These are phyloP conservation scores for Phenacoccus solenopsis DNA, from an alignment of 1,140 invertebrate species.

Conservation along the genomic window DNA sequence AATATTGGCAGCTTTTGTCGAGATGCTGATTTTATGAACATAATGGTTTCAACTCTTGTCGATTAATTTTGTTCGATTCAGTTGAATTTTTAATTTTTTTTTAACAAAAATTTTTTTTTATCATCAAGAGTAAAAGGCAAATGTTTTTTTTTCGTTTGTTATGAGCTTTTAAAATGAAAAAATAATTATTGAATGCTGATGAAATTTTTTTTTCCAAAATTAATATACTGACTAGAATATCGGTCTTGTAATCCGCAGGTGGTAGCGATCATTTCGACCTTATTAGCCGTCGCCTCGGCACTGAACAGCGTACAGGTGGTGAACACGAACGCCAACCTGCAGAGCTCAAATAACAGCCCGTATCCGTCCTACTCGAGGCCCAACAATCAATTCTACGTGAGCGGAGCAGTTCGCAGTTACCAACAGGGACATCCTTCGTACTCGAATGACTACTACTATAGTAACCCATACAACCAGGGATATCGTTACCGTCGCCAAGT, in stretches of 20 bases:
- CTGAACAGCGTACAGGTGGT: neutral
- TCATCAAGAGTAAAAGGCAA: too few relatives aligned
- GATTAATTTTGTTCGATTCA: too few relatives aligned
- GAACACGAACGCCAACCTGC: slow-evolving; percentile 9
- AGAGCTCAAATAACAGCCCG: neutral
- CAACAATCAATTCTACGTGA: neutral
- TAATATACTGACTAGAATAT: too few relatives aligned
- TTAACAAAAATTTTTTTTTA: too few relatives aligned
- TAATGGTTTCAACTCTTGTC: too few relatives aligned
- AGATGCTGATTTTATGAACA: too few relatives aligned
- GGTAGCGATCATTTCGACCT: neutral
- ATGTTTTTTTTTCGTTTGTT: too few relatives aligned
- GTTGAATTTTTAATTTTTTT: too few relatives aligned
- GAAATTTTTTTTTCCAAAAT: too few relatives aligned
- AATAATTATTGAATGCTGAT: too few relatives aligned
- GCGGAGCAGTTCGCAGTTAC: slow-evolving; percentile 10
- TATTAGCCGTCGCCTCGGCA: neutral
- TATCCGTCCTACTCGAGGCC: neutral
- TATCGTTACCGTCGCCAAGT: neutral
- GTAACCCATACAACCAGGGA: neutral
- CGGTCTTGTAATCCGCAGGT: neutral
- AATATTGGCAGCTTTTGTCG: too few relatives aligned
- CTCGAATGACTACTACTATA: neutral
- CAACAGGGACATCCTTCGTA: neutral
- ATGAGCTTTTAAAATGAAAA: too few relatives aligned